Conservation (phyloP, 1,140 invertebrate genomes). For the Meloidogyne exigua region DNA sequence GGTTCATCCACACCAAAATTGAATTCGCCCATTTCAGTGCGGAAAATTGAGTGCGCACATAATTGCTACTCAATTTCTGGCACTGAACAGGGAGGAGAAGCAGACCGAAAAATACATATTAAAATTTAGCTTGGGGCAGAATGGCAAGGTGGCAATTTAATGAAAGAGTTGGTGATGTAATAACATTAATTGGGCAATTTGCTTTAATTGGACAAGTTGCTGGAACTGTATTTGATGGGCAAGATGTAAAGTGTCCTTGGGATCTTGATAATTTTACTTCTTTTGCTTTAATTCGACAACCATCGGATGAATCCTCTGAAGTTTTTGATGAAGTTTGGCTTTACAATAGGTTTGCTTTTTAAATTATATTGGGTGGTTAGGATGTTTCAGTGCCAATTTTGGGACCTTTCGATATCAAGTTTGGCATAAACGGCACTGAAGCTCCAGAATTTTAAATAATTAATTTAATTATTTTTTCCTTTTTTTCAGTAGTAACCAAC, state of each 20-base stretch:
- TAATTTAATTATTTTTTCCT: not conserved
- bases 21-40: not conserved
- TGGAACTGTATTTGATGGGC: constrained; percentile 52
- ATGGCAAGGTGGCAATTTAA: constrained; percentile 58
- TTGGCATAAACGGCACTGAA: too few relatives aligned
- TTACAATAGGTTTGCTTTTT: constrained; percentile 56
- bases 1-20: too few relatives aligned
- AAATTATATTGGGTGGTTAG: not conserved
- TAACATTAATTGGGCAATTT: constrained; percentile 57
- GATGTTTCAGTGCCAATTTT: not conserved
- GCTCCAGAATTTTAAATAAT: not conserved
- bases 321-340: constrained; percentile 60
- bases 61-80: too few relatives aligned
- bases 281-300: constrained; percentile 52
- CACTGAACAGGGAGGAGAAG: too few relatives aligned
- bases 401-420: too few relatives aligned
- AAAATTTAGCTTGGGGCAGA: constrained; percentile 56
- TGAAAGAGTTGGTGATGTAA: constrained; percentile 58
- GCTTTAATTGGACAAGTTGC: constrained; percentile 60
- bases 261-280: constrained; percentile 58
- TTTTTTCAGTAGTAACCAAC: constrained; percentile 56
- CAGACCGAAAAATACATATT: too few relatives aligned
- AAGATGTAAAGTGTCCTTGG: constrained; percentile 54
- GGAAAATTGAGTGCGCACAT: too few relatives aligned
- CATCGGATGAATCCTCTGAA: constrained; percentile 34